Percentiles rank a stretch among this genome's conserved stretches.
Conservation (phyloP, 2,113 vertebrate genomes). For the Nannospalax galili region DNA sequence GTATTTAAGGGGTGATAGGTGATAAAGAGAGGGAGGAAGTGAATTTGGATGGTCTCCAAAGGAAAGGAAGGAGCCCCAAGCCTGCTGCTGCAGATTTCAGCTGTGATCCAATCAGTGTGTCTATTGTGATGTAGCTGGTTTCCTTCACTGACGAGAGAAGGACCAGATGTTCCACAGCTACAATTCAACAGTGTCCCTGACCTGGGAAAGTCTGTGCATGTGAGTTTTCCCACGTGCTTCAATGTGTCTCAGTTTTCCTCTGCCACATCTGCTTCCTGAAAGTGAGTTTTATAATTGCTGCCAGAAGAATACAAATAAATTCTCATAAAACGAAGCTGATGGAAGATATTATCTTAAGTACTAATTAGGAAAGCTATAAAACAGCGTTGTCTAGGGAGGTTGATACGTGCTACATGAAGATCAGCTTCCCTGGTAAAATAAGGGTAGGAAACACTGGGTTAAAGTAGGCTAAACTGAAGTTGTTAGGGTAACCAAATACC, state of each 20-base stretch:
- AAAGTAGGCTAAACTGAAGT: background rate
- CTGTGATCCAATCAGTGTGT: background rate
- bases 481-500: background rate
- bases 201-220: background rate
- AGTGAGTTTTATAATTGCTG: background rate
- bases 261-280: background rate
- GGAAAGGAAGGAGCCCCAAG: background rate
- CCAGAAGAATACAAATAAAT: background rate
- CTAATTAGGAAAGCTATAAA: slow-evolving; percentile 53
- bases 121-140: background rate
- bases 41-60: background rate
- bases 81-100: background rate
- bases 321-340: slow-evolving; percentile 1
- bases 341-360: background rate
- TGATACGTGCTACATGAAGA: background rate
- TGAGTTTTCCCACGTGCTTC: background rate
- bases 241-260: background rate
- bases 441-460: background rate
- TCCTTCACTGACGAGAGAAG: background rate
- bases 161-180: background rate
- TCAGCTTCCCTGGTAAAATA: background rate
- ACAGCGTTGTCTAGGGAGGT: background rate
- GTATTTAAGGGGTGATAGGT: background rate
- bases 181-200: background rate
- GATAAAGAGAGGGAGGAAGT: background rate